A percentile compares a stretch with the other conserved stretches of the same genome.
Evolutionary conservation across 2,113 vertebrate genomes (phyloP).

Genomic region (Cynoglossus semilaevis): DNA sequence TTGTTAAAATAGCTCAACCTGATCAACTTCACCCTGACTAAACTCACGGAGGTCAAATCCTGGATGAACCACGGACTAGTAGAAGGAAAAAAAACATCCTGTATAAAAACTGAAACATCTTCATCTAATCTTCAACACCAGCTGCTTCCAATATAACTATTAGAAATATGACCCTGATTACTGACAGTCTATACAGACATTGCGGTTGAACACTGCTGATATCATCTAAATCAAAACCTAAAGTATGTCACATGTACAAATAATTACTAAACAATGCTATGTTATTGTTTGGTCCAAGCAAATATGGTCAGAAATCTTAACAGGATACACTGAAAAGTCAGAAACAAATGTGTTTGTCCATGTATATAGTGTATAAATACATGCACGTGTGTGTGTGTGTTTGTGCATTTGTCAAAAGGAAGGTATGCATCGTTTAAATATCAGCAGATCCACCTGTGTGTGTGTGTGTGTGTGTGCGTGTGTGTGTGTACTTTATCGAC

Average conservation of each 20-base stretch:
- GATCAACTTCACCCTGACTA: too few relatives aligned
- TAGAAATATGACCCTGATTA: too few relatives aligned
- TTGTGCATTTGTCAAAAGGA: slow-evolving; percentile 18
- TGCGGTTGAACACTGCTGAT: too few relatives aligned
- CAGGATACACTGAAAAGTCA: too few relatives aligned
- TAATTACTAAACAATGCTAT: background rate
- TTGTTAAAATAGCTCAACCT: too few relatives aligned
- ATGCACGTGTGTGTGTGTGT: slow-evolving; percentile 30
- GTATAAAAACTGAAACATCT: too few relatives aligned
- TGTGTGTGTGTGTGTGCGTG: slow-evolving; percentile 8
- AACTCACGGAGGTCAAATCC: too few relatives aligned
- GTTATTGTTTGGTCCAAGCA: background rate
- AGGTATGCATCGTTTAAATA: slow-evolving; percentile 45
- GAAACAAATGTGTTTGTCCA: background rate
- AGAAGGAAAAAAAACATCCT: too few relatives aligned
- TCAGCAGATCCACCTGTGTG: slow-evolving; percentile 50
- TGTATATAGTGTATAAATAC: slow-evolving; percentile 11
- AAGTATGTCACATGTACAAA: background rate
- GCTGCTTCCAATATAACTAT: too few relatives aligned
- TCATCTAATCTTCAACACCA: too few relatives aligned
- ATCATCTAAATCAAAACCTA: background rate
- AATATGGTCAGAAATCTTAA: background rate
- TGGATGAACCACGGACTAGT: too few relatives aligned
- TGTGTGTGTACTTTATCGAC: background rate
- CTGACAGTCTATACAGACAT: too few relatives aligned